A percentile compares a stretch with the other conserved stretches of the same genome.
Evolutionary conservation across 2,797 vertebrate species (phyloP).

Genomic region (Anguilla megastoma): DNA sequence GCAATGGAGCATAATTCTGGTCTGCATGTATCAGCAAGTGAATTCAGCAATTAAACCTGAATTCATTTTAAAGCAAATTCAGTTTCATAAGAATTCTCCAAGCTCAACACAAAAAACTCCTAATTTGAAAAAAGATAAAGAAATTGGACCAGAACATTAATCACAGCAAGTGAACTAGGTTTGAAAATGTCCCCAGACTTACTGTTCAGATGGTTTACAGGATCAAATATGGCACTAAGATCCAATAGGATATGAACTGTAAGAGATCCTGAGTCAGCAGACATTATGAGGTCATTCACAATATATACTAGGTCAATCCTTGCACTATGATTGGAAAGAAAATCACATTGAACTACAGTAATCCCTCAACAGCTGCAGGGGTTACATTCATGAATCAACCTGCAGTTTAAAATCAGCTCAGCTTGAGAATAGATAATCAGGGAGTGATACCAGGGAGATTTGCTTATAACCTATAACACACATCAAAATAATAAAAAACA

Average conservation of each 20-base stretch:
- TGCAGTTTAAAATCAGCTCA: neutral
- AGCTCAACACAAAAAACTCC: neutral
- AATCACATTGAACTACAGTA: neutral
- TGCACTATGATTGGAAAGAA: neutral
- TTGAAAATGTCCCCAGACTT: neutral
- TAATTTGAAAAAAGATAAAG: neutral
- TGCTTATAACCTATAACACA: neutral
- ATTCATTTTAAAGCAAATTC: no score
- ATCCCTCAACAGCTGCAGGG: neutral
- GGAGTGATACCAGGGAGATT: neutral
- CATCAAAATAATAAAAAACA: neutral
- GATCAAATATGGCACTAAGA: neutral
- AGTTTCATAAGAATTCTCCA: neutral
- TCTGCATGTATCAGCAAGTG: neutral
- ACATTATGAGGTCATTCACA: conserved; percentile 15
- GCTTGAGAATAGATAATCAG: neutral
- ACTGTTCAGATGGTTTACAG: neutral
- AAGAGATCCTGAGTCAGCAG: neutral
- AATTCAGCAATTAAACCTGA: neutral
- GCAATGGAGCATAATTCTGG: neutral
- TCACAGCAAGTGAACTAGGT: neutral
- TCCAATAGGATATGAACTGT: neutral
- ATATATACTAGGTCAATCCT: neutral
- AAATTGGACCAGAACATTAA: neutral
- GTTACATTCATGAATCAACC: neutral